Evolutionary conservation across 2,797 vertebrate genomes (phyloP).

Genomic region (Acrossocheilus wenchowensis): DNA sequence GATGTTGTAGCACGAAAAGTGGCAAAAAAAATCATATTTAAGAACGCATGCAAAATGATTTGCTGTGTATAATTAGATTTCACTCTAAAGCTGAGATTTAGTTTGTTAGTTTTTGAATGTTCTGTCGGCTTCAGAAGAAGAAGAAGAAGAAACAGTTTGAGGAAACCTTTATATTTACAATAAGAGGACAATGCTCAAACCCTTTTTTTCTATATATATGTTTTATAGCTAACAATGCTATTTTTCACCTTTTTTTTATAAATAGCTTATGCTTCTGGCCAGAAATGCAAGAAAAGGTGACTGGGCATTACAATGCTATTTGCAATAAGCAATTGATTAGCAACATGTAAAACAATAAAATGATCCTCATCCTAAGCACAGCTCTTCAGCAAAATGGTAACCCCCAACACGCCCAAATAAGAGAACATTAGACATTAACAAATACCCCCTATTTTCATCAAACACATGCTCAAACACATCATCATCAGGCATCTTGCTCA

Average conservation of each 20-base stretch:
- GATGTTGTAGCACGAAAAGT: background rate
- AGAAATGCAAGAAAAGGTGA: background rate
- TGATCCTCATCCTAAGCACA: background rate
- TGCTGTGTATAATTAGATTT: conserved; percentile 1
- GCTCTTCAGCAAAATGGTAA: background rate
- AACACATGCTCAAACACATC: background rate
- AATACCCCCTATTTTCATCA: background rate
- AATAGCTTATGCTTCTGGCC: background rate
- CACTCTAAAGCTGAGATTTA: background rate
- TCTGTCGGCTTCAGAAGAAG: background rate
- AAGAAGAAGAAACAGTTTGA: background rate
- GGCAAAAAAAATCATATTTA: background rate
- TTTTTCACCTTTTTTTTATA: background rate
- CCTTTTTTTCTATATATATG: background rate
- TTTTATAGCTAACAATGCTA: background rate
- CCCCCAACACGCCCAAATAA: background rate
- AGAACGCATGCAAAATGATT: background rate
- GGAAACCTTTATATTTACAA: background rate
- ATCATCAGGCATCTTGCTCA: background rate
- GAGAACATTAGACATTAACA: background rate
- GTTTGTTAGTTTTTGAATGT: background rate
- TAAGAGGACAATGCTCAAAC: background rate
- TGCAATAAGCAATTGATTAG: background rate
- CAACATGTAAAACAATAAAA: background rate
- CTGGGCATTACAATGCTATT: background rate